Evolutionary conservation across 2,113 vertebrate species (phyloP).

Genomic region (Chlorodrepanis virens): DNA sequence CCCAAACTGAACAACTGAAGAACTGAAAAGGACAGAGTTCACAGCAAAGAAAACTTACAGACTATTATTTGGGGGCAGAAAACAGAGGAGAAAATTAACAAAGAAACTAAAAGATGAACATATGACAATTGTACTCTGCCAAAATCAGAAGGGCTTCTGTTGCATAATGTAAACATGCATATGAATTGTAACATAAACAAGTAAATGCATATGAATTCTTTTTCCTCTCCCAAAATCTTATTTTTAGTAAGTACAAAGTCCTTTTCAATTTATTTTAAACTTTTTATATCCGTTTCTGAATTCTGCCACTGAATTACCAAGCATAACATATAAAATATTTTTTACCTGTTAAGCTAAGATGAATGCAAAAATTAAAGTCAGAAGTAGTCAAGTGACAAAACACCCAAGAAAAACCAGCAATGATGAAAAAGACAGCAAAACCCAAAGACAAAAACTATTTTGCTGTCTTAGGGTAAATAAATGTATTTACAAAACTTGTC

Average conservation of each 20-base stretch:
- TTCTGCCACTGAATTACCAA: background rate
- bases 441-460: background rate
- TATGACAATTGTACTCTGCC: background rate
- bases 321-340: background rate
- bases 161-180: background rate
- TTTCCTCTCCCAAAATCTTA: background rate
- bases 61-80: background rate
- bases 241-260: background rate
- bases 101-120: background rate
- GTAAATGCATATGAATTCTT: background rate
- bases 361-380: background rate
- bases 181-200: background rate
- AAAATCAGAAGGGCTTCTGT: background rate
- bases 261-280: background rate
- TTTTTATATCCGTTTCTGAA: background rate
- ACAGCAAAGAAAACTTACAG: background rate
- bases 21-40: background rate
- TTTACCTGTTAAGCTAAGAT: background rate
- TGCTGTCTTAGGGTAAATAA: background rate
- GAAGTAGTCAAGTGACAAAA: background rate
- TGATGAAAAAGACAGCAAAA: background rate
- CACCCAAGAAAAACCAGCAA: background rate
- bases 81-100: background rate
- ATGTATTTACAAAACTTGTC: background rate
- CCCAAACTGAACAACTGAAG: background rate